phyloP scores from a whole-genome alignment of 2,888 invertebrate genomes.

The Agrochola litura region DNA sequence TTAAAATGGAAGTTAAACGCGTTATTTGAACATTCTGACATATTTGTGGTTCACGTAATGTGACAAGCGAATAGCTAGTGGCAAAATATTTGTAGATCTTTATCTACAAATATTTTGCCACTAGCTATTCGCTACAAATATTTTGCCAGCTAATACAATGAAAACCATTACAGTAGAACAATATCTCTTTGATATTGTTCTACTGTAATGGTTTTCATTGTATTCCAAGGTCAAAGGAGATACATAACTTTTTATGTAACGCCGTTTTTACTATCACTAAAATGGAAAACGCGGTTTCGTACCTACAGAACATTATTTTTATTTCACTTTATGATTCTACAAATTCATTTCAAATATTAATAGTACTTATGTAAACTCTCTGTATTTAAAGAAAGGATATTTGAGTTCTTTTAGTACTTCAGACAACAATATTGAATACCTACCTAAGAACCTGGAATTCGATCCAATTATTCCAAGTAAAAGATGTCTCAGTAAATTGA shows the following conservation, averaged over 20 bases:
- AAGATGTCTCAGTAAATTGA: slow-evolving; percentile 26
- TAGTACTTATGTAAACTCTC: not conserved
- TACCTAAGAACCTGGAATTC: not conserved
- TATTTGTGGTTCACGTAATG: not conserved
- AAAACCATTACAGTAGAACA: too few species aligned
- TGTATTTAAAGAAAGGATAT: not conserved
- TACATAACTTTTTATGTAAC: not conserved
- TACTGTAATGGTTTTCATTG: not conserved
- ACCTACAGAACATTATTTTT: not conserved
- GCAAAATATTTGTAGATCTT: not conserved
- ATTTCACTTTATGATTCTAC: not conserved
- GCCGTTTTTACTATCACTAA: not conserved
- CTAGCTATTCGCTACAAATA: too few species aligned
- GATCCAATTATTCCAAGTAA: slow-evolving; percentile 15
- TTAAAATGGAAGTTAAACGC: not conserved
- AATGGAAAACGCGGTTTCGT: not conserved
- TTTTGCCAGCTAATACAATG: too few species aligned
- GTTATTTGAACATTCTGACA: slow-evolving; percentile 14
- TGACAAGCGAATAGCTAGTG: not conserved
- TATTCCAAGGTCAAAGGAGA: not conserved
- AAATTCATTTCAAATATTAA: not conserved
- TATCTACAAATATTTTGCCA: too few species aligned
- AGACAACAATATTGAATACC: slow-evolving; percentile 12
- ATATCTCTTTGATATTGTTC: too few species aligned
- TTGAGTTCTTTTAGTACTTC: not conserved